Evolutionary conservation across 1,140 invertebrate species (phyloP).

Genomic region (Heliothis subflexa): DNA sequence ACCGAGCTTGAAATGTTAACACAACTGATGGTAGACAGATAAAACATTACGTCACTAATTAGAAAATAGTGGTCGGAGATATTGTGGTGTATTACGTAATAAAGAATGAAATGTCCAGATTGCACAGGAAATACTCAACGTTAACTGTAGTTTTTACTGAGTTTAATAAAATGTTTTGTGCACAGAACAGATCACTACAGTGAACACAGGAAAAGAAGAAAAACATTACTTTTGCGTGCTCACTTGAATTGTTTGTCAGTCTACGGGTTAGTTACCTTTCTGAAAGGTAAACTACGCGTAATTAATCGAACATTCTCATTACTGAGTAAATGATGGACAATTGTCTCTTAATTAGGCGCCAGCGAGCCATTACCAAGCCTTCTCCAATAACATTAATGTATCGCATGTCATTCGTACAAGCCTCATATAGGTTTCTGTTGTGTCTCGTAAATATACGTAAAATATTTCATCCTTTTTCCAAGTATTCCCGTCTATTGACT

Average conservation of each 20-base stretch:
- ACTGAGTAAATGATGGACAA: not conserved
- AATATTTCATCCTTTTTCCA: conserved; percentile 9
- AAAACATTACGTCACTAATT: conserved; percentile 31
- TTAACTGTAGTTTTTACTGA: conserved; percentile 11
- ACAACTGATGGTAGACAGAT: conserved; percentile 24
- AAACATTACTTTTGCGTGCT: no score
- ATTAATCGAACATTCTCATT: conserved; percentile 25
- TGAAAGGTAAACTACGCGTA: conserved; percentile 16
- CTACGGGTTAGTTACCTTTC: conserved; percentile 5
- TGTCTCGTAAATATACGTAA: conserved; percentile 1
- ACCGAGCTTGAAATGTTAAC: conserved; percentile 10
- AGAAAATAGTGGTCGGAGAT: not conserved
- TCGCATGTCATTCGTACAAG: conserved; percentile 1
- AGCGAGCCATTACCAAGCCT: not conserved
- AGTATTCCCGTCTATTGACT: not conserved
- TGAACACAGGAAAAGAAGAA: not conserved
- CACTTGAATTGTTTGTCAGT: not conserved
- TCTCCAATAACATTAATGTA: conserved; percentile 17
- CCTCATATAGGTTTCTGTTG: no score
- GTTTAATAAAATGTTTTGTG: not conserved
- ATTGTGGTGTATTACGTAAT: not conserved
- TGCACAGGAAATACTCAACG: conserved; percentile 1
- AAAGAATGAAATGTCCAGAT: conserved; percentile 7
- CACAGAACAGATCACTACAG: not conserved
- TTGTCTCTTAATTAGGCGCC: conserved; percentile 16